Conservation (phyloP, 2,113 vertebrate genomes). For the Hemicordylus capensis region DNA sequence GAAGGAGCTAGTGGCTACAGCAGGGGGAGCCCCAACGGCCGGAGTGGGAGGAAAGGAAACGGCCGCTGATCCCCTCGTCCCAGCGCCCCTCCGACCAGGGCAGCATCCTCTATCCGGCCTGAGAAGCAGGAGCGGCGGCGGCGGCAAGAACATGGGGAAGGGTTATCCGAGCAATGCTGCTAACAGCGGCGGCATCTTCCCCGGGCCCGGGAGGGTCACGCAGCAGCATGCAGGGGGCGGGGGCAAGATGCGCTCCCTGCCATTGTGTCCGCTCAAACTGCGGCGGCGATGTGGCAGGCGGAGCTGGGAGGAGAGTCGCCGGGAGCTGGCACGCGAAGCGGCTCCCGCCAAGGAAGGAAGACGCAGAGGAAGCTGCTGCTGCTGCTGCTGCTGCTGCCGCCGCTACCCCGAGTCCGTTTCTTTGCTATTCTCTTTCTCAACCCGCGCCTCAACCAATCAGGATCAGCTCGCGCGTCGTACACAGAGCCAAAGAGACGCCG, state of each 20-base stretch:
- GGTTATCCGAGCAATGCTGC: constrained; percentile 38
- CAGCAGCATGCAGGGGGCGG: constrained; percentile 41
- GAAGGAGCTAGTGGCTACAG: constrained; percentile 36
- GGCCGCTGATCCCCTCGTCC: constrained; percentile 59
- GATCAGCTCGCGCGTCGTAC: background rate
- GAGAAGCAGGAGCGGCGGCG: background rate
- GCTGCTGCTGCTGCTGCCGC: background rate
- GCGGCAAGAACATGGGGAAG: constrained; percentile 42
- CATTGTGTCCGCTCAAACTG: constrained; percentile 39
- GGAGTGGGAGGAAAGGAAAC: constrained; percentile 25
- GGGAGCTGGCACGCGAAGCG: background rate
- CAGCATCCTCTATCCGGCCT: constrained; percentile 67
- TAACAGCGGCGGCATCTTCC: constrained; percentile 8
- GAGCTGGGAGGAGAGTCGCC: background rate
- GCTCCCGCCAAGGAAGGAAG: background rate
- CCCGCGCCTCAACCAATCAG: constrained; percentile 15
- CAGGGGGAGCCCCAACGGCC: constrained; percentile 40
- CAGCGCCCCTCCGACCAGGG: constrained; percentile 63
- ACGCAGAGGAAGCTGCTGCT: background rate
- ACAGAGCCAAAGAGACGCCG: background rate
- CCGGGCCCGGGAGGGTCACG: constrained; percentile 35
- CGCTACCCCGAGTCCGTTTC: background rate
- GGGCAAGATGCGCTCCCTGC: constrained; percentile 31
- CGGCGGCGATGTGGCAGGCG: background rate
- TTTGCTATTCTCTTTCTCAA: background rate